A percentile compares a stretch with the other conserved stretches of the same genome.
Conservation (phyloP, 2,888 invertebrate species). For the Caenorhabditis uteleia region DNA sequence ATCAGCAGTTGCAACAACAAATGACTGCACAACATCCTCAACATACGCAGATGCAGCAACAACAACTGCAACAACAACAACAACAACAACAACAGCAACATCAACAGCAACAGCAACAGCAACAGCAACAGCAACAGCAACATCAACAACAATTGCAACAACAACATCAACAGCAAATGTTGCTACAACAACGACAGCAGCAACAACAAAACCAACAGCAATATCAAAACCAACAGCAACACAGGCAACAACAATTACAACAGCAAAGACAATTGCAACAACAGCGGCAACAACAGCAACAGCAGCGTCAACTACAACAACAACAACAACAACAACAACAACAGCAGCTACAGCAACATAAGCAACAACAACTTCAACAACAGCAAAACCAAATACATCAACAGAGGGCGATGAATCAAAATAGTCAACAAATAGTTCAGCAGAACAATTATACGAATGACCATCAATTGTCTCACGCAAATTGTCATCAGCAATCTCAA, state of each 20-base stretch:
- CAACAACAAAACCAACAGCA: background rate
- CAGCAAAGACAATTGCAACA: background rate
- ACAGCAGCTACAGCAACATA: background rate
- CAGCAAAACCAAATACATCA: slow-evolving; percentile 1
- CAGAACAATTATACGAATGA: too few species aligned
- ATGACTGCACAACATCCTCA: background rate
- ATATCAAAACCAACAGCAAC: background rate
- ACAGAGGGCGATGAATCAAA: too few species aligned
- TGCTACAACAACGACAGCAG: too few species aligned
- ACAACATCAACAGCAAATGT: background rate
- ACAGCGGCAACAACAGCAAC: background rate
- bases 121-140: background rate
- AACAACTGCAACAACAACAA: background rate
- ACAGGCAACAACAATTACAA: background rate
- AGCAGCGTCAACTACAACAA: background rate
- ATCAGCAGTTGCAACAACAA: background rate
- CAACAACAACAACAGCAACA: background rate
- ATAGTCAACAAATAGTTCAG: too few species aligned
- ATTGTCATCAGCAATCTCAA: too few species aligned
- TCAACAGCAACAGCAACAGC: background rate
- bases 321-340: slow-evolving; percentile 2
- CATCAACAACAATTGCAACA: background rate
- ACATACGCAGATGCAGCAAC: background rate
- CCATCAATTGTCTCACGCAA: too few species aligned
- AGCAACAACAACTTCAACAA: background rate